Evolutionary conservation across 2,113 vertebrate genomes (phyloP).

Genomic region (Planiliza haematocheilus): DNA sequence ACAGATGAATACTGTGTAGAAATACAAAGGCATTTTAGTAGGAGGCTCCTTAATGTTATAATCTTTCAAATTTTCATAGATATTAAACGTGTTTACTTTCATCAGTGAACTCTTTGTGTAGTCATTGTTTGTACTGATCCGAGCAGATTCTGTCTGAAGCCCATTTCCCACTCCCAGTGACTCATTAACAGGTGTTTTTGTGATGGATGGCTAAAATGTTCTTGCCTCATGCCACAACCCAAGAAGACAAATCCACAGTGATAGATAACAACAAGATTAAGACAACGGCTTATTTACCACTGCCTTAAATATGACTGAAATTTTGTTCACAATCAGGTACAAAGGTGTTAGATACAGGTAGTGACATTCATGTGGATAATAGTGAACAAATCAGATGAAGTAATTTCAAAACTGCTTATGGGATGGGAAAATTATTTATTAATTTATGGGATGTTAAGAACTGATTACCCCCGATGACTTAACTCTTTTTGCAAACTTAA

Average conservation of each 20-base stretch:
- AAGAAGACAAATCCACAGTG: conserved; percentile 1
- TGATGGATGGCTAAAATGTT: conserved; percentile 1
- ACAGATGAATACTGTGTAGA: not conserved
- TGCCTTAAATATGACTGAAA: not conserved
- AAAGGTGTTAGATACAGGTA: no score
- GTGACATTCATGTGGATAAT: not conserved
- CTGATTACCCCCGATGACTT: not conserved
- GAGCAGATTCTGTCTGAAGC: no score
- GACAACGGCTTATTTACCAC: not conserved
- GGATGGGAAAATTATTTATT: no score
- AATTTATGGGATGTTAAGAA: no score
- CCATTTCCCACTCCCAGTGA: not conserved
- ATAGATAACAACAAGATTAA: not conserved
- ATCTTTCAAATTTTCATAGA: not conserved
- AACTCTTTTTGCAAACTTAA: no score
- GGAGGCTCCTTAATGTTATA: not conserved
- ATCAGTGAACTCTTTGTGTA: not conserved
- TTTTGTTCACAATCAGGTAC: not conserved
- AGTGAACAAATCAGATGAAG: not conserved
- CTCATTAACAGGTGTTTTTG: not conserved
- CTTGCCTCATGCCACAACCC: not conserved
- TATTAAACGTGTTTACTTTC: not conserved
- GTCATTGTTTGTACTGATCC: no score
- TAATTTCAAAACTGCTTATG: no score
- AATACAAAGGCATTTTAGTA: not conserved